phyloP scores from a whole-genome alignment of 2,888 invertebrate genomes.

The Dynastes grantii region DNA sequence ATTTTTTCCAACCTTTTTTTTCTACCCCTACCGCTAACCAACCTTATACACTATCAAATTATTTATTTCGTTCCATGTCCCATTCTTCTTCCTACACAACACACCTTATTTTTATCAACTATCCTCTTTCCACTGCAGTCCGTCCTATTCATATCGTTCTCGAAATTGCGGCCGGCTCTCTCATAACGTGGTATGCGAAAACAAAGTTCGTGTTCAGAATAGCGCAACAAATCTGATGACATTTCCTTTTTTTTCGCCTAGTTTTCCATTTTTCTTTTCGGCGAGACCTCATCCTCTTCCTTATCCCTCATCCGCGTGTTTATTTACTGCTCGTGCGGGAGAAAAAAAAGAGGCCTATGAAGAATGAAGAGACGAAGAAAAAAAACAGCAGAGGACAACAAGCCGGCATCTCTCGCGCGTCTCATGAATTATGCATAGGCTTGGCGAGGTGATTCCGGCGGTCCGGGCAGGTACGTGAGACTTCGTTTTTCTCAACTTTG shows the following conservation, averaged over 20 bases:
- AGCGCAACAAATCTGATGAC: slow-evolving; percentile 22
- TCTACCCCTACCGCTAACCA: too few relatives aligned
- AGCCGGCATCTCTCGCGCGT: slow-evolving; percentile 11
- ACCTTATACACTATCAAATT: background rate
- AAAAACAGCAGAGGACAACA: slow-evolving; percentile 11
- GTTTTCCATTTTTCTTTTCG: slow-evolving; percentile 5
- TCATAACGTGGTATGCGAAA: slow-evolving; percentile 14
- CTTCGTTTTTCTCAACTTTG: background rate
- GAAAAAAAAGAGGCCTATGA: background rate
- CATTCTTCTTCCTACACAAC: background rate
- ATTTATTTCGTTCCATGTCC: slow-evolving; percentile 17
- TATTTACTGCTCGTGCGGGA: slow-evolving; percentile 25
- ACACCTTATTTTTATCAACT: background rate
- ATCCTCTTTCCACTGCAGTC: background rate
- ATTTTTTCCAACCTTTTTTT: too few relatives aligned
- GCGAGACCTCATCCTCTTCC: background rate
- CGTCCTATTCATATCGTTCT: too few relatives aligned
- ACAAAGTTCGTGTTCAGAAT: slow-evolving; percentile 21
- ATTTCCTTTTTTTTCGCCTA: background rate
- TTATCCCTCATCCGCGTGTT: slow-evolving; percentile 33
- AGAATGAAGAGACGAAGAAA: background rate
- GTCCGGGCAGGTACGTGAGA: slow-evolving; percentile 35
- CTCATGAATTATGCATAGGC: slow-evolving; percentile 40
- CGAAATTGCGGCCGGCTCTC: background rate
- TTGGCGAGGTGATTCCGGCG: slow-evolving; percentile 42